Evolutionary conservation across 2,113 vertebrate genomes (phyloP), one percentile per base, ranked within the genome.

Genomic region (Sebastes schlegelii): DNA sequence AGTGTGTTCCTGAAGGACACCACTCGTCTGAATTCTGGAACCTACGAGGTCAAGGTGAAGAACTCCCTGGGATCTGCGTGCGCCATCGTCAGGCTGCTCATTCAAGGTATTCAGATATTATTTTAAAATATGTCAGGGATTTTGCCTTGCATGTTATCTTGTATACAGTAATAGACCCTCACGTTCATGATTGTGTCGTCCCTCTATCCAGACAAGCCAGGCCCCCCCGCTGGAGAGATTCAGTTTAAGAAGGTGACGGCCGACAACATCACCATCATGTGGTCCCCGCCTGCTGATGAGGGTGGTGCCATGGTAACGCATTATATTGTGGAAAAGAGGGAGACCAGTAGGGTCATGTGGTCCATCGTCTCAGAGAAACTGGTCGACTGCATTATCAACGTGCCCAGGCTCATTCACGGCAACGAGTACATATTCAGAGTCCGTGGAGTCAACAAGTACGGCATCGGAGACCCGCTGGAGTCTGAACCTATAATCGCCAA

Each of bases 391-490:
- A 96, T 97, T 10, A 61, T 98, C 60, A 97, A 97, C 34, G 97
- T 99, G 64, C 96, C 96, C 79, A 97, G 99, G 92, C 95, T 99
- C 48, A 99, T 99, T 88, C 97, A 96, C 94, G 98, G 98, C 92
- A 99, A 99, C 82, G 98, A 99, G 79, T 99, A 99, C 65, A 87
- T 99, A 79, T 99, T 99, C 96, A 97, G 98, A 81, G 94, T 99
- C 23, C 96, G 97, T 82, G 98, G 96, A 46, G 96, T 99, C 69
- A 99, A 99, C 94, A 99, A 99, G 86, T 99, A 97, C 49, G 98
- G 98, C 91, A 86, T 98, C 83, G 98, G 98, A 72, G 98, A 99
- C 57, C 88, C 98, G 6, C 86, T 99, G 79, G 98, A 99, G 93
- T 99, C 98, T 79, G 95, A 96, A n/a, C 95, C 97, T 0, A 77